phyloP scores from a whole-genome alignment of 2,113 vertebrate species.

The Cololabis saira region DNA sequence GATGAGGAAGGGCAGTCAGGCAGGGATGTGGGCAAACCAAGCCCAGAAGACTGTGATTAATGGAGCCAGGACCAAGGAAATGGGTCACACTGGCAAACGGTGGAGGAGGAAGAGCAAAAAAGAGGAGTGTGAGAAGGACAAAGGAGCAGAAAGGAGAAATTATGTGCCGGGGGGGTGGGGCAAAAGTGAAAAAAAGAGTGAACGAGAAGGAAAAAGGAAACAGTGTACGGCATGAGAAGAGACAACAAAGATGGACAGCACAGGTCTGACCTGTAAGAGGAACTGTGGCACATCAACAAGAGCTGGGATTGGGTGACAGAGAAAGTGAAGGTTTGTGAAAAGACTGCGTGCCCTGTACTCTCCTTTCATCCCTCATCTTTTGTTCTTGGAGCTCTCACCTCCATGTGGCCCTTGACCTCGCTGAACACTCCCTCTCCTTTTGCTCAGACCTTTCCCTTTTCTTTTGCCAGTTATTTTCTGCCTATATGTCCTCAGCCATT shows the following conservation, averaged over 20 bases:
- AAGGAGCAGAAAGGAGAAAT: not conserved
- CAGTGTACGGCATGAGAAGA: no score
- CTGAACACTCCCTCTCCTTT: not conserved
- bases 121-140: not conserved
- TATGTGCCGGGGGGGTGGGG: not conserved
- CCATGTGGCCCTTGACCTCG: not conserved
- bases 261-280: not conserved
- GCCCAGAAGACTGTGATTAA: conserved; percentile 74
- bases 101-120: not conserved
- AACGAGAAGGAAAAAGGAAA: no score
- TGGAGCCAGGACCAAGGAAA: conserved; percentile 65
- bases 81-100: conserved; percentile 71
- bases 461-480: not conserved
- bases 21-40: conserved; percentile 34
- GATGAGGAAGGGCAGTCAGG: conserved; percentile 70
- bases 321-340: not conserved
- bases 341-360: not conserved
- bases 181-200: not conserved
- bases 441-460: not conserved
- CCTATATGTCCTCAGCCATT: no score
- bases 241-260: not conserved
- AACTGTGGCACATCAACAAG: conserved; percentile 4
- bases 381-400: no score
- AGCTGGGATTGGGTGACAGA: not conserved
- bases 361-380: conserved; percentile 5